Percentiles rank a stretch among this genome's conserved stretches.
Conservation (phyloP, 2,113 vertebrate genomes). For the Acrocephalus arundinaceus region DNA sequence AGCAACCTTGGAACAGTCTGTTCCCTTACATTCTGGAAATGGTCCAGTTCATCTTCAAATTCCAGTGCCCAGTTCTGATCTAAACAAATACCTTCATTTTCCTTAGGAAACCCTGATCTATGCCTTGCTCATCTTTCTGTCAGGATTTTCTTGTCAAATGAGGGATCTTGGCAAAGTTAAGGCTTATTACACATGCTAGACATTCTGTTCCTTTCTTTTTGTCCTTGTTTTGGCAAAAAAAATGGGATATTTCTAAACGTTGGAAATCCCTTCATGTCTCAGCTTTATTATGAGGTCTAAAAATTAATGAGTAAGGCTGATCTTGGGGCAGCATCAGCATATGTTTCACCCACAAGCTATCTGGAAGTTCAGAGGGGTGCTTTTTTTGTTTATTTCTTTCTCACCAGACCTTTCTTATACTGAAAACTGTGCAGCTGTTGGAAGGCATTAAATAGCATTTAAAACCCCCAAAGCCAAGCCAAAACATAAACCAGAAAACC, state of each 20-base stretch:
- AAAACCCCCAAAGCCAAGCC: not conserved
- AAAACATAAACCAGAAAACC: not conserved
- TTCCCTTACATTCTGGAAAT: not conserved
- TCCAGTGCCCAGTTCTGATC: not conserved
- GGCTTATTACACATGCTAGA: not conserved
- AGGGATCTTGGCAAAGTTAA: not conserved
- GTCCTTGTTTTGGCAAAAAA: not conserved
- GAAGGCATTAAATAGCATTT: not conserved
- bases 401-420: not conserved
- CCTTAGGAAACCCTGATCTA: not conserved
- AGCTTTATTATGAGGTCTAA: not conserved
- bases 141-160: not conserved
- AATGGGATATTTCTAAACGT: not conserved
- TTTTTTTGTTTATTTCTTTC: not conserved
- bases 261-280: constrained; percentile 24
- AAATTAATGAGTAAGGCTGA: constrained; percentile 14
- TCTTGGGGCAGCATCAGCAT: not conserved
- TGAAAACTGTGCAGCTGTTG: not conserved
- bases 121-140: not conserved
- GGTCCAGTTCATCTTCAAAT: not conserved
- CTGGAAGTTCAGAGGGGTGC: not conserved
- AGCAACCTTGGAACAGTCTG: not conserved
- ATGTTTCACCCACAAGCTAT: not conserved
- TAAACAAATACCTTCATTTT: not conserved
- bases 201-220: not conserved